These are phyloP conservation scores for Leuciscus waleckii DNA, from an alignment of 2,797 vertebrate species.

Conservation along the genomic window DNA sequence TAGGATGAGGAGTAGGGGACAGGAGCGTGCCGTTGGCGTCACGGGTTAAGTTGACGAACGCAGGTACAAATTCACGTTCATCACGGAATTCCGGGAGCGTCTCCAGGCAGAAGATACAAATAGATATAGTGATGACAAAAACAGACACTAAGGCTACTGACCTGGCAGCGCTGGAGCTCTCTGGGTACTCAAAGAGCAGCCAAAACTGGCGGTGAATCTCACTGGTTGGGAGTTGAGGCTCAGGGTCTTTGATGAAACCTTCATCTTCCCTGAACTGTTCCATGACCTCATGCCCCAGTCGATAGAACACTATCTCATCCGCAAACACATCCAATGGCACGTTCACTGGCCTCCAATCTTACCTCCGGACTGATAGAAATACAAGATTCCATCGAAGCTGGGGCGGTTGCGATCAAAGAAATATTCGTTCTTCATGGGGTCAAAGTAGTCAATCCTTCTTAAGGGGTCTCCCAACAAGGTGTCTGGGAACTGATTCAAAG, in stretches of 20 bases:
- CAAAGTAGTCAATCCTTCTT: slow-evolving; percentile 92
- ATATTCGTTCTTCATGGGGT: slow-evolving; percentile 96
- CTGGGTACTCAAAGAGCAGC: slow-evolving; percentile 97
- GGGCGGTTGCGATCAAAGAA: slow-evolving; percentile 97
- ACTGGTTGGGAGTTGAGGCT: slow-evolving; percentile 85
- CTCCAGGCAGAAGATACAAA: slow-evolving; percentile 97
- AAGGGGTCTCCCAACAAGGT: slow-evolving; percentile 90
- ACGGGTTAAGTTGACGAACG: slow-evolving; percentile 74
- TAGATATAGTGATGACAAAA: slow-evolving; percentile 95
- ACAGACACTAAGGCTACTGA: slow-evolving; percentile 94
- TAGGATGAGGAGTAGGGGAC: slow-evolving; percentile 59
- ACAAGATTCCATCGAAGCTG: slow-evolving; percentile 95
- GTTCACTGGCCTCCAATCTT: slow-evolving; percentile 92
- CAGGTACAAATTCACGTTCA: slow-evolving; percentile 43
- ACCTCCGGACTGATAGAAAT: slow-evolving; percentile 96
- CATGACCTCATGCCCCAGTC: slow-evolving; percentile 93
- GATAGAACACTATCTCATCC: slow-evolving; percentile 96
- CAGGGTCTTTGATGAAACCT: slow-evolving; percentile 93
- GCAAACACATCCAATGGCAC: slow-evolving; percentile 95
- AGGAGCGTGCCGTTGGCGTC: slow-evolving; percentile 72
- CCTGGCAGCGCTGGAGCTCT: slow-evolving; percentile 93
- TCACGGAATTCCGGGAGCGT: slow-evolving; percentile 96
- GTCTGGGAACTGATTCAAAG: slow-evolving; percentile 92
- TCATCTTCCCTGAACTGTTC: slow-evolving; percentile 96
- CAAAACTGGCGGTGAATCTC: slow-evolving; percentile 94